These are phyloP conservation scores for Sinocyclocheilus grahami DNA, from an alignment of 2,113 vertebrate species.

Conservation along the genomic window DNA sequence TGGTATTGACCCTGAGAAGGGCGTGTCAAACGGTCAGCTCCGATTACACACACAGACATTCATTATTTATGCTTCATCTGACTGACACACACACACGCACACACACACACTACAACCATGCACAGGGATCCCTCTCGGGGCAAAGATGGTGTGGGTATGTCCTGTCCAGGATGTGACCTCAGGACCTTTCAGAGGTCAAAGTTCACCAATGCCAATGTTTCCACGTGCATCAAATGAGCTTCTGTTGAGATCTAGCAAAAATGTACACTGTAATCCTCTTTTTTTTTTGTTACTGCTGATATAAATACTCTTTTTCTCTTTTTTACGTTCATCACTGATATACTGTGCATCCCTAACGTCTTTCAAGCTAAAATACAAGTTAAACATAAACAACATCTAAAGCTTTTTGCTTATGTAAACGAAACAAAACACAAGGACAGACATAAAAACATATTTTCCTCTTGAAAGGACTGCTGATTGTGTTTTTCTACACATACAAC, in stretches of 20 bases:
- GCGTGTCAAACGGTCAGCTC: constrained; percentile 61
- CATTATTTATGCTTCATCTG: constrained; percentile 69
- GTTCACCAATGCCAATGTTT: constrained; percentile 45
- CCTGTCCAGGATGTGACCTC: constrained; percentile 55
- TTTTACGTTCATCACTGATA: background rate
- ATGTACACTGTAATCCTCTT: background rate
- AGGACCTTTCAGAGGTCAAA: constrained; percentile 52
- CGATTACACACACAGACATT: constrained; percentile 59
- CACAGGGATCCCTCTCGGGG: constrained; percentile 52
- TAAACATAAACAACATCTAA: constrained; percentile 29
- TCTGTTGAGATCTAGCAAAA: constrained; percentile 53
- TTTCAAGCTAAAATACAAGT: background rate
- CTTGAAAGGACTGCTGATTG: constrained; percentile 62
- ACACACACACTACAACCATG: constrained; percentile 11
- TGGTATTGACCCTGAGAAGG: constrained; percentile 62
- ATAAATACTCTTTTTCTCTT: background rate
- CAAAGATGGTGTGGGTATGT: constrained; percentile 38
- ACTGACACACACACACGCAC: constrained; percentile 53
- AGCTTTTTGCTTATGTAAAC: constrained; percentile 39
- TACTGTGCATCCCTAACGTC: background rate
- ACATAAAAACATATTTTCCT: constrained; percentile 16
- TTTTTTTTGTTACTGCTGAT: background rate
- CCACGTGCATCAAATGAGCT: constrained; percentile 56
- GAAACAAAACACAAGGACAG: background rate
- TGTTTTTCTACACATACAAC: constrained; percentile 48